Base-by-base conservation (phyloP, 2,888 invertebrate species). In the Diadromus collaris region DNA sequence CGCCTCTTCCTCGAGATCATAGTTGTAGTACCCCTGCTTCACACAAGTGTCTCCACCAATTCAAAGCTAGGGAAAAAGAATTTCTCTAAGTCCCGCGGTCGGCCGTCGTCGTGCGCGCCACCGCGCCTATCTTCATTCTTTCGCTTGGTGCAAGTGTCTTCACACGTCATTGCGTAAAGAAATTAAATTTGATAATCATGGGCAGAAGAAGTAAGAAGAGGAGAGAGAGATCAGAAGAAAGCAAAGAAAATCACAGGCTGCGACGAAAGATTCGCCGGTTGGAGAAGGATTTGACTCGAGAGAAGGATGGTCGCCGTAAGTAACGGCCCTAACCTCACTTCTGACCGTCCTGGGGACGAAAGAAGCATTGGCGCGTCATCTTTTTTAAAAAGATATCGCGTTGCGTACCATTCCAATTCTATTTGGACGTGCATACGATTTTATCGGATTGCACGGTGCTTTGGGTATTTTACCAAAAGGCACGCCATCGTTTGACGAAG, bases 291-390 rank as follows among this genome's bases (percentile, higher is more conserved):
- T 61, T 72, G 34, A 46, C 61, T 10, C 54, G 54, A 19, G 72
- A 67, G 32, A 72, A 54, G 29, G 67, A 34, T 48, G 61, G 51
- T 24, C 51, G 54, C 44, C 72, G 72, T 77, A 72, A 77, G 72
- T 72, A 72, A 60, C 61, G 72, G 72, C 51, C 29, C 63, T 77
- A 61, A 70, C 64, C 70, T 76, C 38, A 16, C 60, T 48, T 76
- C 48, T 60, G 19, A 46, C 19, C 19, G 46, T 51, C 34, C 29
- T 27, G 48, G 46, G 32, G 19, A 13, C 21, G 24, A 51, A 3
- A 32, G 60, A 69, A 56, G 75, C 24, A 21, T 64, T 54, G 34
- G 24, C 64, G 9, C 64, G 41, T 38, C 19, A 69, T 24, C 54
- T 58, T 69, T 76, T 29, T 68, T 41, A n/a, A n/a, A 56, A 56